Conservation (phyloP, 1,140 invertebrate genomes). For the Palaemon carinicauda region DNA sequence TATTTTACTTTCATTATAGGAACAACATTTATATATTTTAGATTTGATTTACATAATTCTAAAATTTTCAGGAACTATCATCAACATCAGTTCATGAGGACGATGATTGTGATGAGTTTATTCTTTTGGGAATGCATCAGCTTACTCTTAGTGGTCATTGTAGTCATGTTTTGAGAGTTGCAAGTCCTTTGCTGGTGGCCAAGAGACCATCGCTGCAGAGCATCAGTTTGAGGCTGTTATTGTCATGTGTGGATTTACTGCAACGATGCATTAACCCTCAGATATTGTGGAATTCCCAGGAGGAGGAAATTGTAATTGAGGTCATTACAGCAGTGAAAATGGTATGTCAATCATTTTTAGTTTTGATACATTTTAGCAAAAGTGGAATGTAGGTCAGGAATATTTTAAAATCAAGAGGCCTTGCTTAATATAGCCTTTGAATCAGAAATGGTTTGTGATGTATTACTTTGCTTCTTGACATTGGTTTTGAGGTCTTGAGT, state of each 20-base stretch:
- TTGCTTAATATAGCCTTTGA: too few species aligned
- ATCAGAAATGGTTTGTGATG: too few species aligned
- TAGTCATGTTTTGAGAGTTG: conserved; percentile 6
- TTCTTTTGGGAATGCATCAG: conserved; percentile 45
- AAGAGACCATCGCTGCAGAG: background rate
- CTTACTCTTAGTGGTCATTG: conserved; percentile 22
- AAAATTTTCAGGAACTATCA: background rate
- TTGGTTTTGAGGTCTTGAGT: too few species aligned
- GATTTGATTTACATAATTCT: too few species aligned
- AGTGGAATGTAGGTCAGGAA: too few species aligned
- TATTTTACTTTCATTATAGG: too few species aligned
- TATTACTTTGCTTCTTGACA: too few species aligned
- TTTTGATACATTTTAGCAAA: too few species aligned
- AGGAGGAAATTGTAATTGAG: conserved; percentile 4
- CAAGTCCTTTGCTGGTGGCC: conserved; percentile 4
- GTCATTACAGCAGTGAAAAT: background rate
- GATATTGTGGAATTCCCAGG: background rate
- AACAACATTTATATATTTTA: too few species aligned
- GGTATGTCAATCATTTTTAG: background rate
- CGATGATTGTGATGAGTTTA: conserved; percentile 50
- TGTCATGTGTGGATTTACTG: background rate
- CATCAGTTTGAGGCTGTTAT: conserved; percentile 13
- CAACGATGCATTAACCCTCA: background rate
- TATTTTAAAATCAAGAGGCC: too few species aligned
- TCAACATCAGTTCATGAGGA: conserved; percentile 22